Conservation (phyloP, 2,113 vertebrate species). For the Oreamnos americanus region DNA sequence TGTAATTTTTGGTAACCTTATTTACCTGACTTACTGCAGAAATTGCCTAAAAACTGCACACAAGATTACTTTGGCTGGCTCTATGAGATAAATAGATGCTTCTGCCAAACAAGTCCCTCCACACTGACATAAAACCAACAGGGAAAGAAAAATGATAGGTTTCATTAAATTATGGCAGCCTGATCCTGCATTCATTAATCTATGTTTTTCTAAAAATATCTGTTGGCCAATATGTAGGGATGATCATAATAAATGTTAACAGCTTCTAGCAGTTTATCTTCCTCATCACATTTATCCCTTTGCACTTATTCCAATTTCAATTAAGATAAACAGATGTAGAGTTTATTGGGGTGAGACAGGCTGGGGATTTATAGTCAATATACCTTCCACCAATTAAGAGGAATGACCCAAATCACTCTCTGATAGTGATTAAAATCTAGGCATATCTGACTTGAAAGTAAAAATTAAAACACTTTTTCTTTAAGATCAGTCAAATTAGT, state of each 20-base stretch:
- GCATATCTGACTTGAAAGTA: background rate
- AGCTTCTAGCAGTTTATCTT: constrained; percentile 18
- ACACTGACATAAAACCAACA: background rate
- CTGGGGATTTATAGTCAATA: background rate
- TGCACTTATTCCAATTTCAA: constrained; percentile 22
- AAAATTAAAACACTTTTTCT: background rate
- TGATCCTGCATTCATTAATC: constrained; percentile 22
- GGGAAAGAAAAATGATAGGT: background rate
- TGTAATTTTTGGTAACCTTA: background rate
- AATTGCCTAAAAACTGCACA: background rate
- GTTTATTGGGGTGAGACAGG: constrained; percentile 23
- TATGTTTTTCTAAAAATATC: constrained; percentile 25
- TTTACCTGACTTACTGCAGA: background rate
- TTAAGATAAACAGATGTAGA: constrained; percentile 12
- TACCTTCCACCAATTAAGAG: constrained; percentile 21
- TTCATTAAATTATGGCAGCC: constrained; percentile 28
- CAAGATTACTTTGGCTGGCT: background rate
- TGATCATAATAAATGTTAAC: constrained; percentile 33
- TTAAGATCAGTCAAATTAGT: background rate
- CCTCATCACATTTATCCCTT: background rate
- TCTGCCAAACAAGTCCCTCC: background rate
- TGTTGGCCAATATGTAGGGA: background rate
- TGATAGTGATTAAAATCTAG: background rate
- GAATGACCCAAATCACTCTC: constrained; percentile 9
- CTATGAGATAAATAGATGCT: constrained; percentile 18